phyloP scores from a whole-genome alignment of 2,113 vertebrate species.

The Barbus barbus region DNA sequence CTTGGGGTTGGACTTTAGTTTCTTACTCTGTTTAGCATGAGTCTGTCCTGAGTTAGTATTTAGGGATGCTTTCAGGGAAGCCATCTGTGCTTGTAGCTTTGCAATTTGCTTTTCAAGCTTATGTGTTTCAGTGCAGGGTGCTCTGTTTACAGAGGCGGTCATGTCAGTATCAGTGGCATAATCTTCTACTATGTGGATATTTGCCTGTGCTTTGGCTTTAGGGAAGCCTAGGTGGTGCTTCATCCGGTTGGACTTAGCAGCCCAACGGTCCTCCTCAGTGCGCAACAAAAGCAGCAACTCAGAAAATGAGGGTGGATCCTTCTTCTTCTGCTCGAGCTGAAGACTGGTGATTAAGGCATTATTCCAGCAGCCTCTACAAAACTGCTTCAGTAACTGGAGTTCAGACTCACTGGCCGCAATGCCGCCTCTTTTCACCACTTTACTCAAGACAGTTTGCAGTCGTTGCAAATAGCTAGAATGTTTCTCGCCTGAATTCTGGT shows the following conservation, averaged over 20 bases:
- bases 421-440: slow-evolving; percentile 26
- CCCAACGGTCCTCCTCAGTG: slow-evolving; percentile 34
- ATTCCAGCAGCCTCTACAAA: slow-evolving; percentile 23
- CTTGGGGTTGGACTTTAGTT: background rate
- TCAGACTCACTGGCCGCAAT: slow-evolving; percentile 18
- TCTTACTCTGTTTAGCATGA: background rate
- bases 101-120: background rate
- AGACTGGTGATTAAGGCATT: slow-evolving; percentile 39
- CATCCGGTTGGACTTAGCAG: slow-evolving; percentile 31
- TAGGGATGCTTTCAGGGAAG: background rate
- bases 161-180: too few relatives aligned
- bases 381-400: slow-evolving; percentile 1
- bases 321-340: slow-evolving; percentile 38
- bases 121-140: background rate
- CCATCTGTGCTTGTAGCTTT: background rate
- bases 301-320: slow-evolving; percentile 14
- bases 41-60: background rate
- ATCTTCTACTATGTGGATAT: background rate
- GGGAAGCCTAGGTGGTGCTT: slow-evolving; percentile 31
- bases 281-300: slow-evolving; percentile 39
- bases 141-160: too few relatives aligned
- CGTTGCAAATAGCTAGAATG: slow-evolving; percentile 11
- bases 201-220: background rate
- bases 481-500: slow-evolving; percentile 15
- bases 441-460: background rate